These are phyloP conservation scores for Orthonyx spaldingii DNA, from an alignment of 2,113 vertebrate species.

Conservation along the genomic window DNA sequence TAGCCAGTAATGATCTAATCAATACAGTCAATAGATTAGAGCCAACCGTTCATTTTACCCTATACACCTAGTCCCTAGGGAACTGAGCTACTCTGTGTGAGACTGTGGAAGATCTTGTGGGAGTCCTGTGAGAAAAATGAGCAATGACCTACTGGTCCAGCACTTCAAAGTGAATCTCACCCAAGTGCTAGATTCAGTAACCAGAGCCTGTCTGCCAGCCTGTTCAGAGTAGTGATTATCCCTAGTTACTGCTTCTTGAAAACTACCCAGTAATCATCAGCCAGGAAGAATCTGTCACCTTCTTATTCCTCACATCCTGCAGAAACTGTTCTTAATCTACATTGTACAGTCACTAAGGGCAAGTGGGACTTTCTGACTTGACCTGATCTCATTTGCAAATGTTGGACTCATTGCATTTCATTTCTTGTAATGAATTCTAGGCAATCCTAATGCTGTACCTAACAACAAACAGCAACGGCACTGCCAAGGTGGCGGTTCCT, in stretches of 20 bases:
- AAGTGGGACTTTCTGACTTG: background rate
- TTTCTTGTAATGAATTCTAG: background rate
- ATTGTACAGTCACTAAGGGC: background rate
- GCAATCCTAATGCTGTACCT: background rate
- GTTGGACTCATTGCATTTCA: background rate
- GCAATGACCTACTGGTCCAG: background rate
- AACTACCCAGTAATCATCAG: background rate
- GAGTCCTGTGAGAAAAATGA: background rate
- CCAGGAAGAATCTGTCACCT: background rate
- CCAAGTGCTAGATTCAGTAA: background rate
- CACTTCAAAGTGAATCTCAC: background rate
- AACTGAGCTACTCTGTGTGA: background rate
- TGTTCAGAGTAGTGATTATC: background rate
- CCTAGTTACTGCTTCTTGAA: background rate
- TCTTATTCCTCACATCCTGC: background rate
- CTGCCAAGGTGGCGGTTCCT: background rate
- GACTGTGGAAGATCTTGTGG: background rate
- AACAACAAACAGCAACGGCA: background rate
- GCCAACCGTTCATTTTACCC: background rate
- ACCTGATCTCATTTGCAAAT: background rate
- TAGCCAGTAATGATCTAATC: background rate
- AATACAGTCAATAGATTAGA: background rate
- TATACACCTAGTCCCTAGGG: background rate
- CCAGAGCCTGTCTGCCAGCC: background rate
- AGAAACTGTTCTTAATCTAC: background rate